A percentile compares a stretch with the other conserved stretches of the same genome.
Conservation (phyloP, 2,888 invertebrate species). For the Zelleria hepariella region DNA sequence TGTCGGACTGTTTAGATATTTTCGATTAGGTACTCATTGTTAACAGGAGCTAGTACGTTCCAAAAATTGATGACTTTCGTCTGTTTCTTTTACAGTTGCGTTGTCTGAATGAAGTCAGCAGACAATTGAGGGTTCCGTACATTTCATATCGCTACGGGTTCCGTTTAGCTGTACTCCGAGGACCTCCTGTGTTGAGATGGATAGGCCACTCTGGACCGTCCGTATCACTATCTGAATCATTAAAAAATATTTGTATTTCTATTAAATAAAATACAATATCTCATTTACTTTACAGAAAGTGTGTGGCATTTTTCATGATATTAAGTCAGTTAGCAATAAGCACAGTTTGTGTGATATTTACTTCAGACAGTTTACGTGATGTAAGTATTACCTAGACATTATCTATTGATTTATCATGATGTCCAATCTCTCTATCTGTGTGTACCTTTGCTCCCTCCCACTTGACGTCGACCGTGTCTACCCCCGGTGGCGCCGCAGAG, state of each 20-base stretch:
- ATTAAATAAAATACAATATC: neutral
- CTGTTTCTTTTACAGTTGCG: conserved; percentile 28
- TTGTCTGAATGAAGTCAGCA: conserved; percentile 36
- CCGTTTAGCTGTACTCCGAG: conserved; percentile 38
- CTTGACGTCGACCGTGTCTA: too few species aligned
- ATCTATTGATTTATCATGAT: neutral
- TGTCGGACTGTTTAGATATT: too few species aligned
- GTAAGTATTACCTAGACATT: conserved; percentile 28
- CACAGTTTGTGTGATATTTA: conserved; percentile 39
- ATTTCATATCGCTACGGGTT: conserved; percentile 48
- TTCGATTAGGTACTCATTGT: too few species aligned
- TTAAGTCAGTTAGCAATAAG: conserved; percentile 45
- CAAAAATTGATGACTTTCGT: too few species aligned
- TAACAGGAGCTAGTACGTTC: too few species aligned
- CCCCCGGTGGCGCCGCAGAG: too few species aligned
- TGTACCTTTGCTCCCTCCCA: neutral
- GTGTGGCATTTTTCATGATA: conserved; percentile 41
- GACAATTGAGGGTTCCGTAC: conserved; percentile 33
- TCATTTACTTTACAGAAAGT: conserved; percentile 24
- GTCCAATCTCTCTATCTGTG: neutral
- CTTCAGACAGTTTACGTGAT: conserved; percentile 43
- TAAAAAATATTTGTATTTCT: neutral
- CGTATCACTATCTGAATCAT: conserved; percentile 17
- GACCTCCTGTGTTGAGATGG: conserved; percentile 25
- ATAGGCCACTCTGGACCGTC: conserved; percentile 37